Percentiles rank a stretch among this genome's conserved stretches.
phyloP scores from a whole-genome alignment of 2,113 vertebrate species.

The Elephas maximus region DNA sequence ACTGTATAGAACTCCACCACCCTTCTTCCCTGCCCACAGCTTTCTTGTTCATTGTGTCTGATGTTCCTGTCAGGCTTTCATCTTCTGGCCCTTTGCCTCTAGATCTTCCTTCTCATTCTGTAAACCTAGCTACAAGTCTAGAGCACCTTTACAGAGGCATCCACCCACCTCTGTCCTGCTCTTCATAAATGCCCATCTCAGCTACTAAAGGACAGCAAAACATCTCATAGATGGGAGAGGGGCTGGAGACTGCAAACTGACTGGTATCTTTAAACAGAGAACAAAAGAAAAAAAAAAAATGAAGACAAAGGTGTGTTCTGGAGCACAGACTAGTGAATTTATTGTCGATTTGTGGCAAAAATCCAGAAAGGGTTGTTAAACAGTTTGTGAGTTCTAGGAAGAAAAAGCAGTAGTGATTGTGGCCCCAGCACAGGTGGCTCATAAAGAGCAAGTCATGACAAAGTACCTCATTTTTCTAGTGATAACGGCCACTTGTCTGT shows the following conservation, averaged over 20 bases:
- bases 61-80: neutral
- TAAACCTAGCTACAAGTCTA: neutral
- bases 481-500: neutral
- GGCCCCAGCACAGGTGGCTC: neutral
- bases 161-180: neutral
- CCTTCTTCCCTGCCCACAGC: neutral
- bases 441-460: neutral
- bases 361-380: neutral
- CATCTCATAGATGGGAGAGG: neutral
- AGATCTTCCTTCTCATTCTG: neutral
- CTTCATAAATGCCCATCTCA: neutral
- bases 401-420: neutral
- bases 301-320: neutral
- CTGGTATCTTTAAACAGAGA: neutral
- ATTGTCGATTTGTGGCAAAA: neutral
- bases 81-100: neutral
- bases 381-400: neutral
- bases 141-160: no score
- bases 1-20: neutral
- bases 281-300: neutral
- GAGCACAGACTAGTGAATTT: neutral
- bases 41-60: neutral
- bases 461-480: neutral
- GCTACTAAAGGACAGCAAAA: neutral
- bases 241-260: neutral